phyloP scores from a whole-genome alignment of 2,797 vertebrate species.

The Molossus molossus region DNA sequence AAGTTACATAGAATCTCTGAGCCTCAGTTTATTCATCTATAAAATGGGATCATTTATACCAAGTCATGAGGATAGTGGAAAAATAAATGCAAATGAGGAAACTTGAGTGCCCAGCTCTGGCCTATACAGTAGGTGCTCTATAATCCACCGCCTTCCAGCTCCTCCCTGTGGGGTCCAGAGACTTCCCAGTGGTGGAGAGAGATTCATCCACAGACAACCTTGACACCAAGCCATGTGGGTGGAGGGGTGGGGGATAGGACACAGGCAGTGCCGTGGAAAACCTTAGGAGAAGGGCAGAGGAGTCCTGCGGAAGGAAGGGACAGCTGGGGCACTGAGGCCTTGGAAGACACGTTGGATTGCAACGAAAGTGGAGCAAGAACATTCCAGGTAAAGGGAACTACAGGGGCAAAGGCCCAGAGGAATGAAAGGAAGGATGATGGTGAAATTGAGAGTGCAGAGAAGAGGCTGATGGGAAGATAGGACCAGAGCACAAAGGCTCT shows the following conservation, averaged over 20 bases:
- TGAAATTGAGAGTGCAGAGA: not conserved
- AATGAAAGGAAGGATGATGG: not conserved
- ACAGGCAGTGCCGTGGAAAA: not conserved
- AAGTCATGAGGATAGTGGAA: not conserved
- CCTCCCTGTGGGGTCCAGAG: not conserved
- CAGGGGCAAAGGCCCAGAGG: not conserved
- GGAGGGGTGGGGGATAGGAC: not conserved
- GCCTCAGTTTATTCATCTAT: not conserved
- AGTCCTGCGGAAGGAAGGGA: not conserved
- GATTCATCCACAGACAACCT: not conserved
- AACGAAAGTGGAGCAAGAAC: not conserved
- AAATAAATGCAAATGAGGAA: not conserved
- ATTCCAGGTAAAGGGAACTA: too few species aligned
- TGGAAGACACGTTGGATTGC: accelerated
- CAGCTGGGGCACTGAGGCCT: accelerated
- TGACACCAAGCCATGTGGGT: not conserved
- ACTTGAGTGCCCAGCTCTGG: not conserved
- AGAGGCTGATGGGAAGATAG: accelerated
- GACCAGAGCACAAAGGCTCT: not conserved
- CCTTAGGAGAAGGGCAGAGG: not conserved
- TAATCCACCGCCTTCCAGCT: not conserved
- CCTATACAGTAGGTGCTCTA: accelerated
- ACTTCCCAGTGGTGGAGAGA: not conserved
- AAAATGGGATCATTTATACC: not conserved
- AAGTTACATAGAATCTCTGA: not conserved